phyloP scores from a whole-genome alignment of 1,140 invertebrate genomes.

The Drosophila bipectinata region DNA sequence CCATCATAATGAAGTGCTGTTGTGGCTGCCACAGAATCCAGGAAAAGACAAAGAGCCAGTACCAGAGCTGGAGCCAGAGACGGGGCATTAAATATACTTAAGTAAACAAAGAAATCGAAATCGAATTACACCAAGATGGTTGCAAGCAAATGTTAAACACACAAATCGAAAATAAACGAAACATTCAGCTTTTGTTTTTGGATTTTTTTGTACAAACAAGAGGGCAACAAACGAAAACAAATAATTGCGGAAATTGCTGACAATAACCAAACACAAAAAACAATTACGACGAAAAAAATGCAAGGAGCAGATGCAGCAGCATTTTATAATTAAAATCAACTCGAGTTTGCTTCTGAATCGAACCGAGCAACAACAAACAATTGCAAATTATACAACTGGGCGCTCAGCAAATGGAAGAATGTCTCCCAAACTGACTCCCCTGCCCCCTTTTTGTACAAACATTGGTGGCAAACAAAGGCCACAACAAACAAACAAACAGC shows the following conservation, averaged over 20 bases:
- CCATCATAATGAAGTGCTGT: constrained; percentile 36
- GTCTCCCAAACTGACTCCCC: constrained; percentile 4
- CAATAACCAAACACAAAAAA: constrained; percentile 43
- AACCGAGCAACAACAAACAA: constrained; percentile 70
- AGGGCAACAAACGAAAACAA: constrained; percentile 50
- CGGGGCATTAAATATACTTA: constrained; percentile 47
- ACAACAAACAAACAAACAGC: constrained; percentile 25
- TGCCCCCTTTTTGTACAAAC: constrained; percentile 56
- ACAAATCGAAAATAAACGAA: constrained; percentile 73
- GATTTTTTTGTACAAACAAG: constrained; percentile 37
- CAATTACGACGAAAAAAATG: neutral
- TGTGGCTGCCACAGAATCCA: neutral
- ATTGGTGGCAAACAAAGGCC: constrained; percentile 49
- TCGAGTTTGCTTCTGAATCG: constrained; percentile 26
- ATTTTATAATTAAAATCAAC: constrained; percentile 69
- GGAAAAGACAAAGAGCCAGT: constrained; percentile 1
- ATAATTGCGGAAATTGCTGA: constrained; percentile 71
- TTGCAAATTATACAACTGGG: constrained; percentile 79
- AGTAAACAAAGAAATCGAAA: constrained; percentile 48
- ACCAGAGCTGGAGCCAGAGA: neutral
- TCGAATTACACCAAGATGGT: constrained; percentile 50
- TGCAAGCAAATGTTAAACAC: constrained; percentile 69
- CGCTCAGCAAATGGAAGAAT: constrained; percentile 54
- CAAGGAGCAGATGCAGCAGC: constrained; percentile 28
- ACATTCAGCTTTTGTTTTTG: constrained; percentile 11